These are phyloP conservation scores for Sinotaia quadrata DNA, from an alignment of 2,888 invertebrate genomes.

Conservation along the genomic window DNA sequence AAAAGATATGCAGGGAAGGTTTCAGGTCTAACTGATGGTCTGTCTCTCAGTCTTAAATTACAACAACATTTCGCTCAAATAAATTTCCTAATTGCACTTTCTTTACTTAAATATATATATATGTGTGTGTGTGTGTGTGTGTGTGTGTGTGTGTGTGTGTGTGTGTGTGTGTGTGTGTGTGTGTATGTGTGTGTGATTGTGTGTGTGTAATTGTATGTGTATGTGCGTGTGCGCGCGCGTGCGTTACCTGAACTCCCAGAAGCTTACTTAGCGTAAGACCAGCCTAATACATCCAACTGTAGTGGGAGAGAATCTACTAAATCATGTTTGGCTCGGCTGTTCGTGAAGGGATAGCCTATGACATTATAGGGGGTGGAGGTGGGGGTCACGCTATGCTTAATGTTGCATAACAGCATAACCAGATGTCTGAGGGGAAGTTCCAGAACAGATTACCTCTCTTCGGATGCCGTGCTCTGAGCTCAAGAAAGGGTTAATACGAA, in stretches of 20 bases:
- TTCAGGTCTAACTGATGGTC: no score
- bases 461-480: no score
- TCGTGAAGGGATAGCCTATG: background rate
- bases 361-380: no score
- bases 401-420: background rate
- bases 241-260: no score
- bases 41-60: no score
- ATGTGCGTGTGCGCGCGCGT: background rate
- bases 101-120: background rate
- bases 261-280: background rate
- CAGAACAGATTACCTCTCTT: no score
- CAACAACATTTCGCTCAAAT: no score
- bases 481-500: no score
- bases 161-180: conserved; percentile 2
- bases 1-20: no score
- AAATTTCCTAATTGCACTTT: no score
- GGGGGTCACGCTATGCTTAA: background rate
- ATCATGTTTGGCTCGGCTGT: background rate
- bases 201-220: no score
- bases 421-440: background rate
- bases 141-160: conserved; percentile 2
- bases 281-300: background rate
- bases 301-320: background rate
- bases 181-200: background rate
- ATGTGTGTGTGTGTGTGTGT: conserved; percentile 8